These are phyloP conservation scores for Glaucomys volans DNA, from an alignment of 2,113 vertebrate genomes.

Conservation along the genomic window DNA sequence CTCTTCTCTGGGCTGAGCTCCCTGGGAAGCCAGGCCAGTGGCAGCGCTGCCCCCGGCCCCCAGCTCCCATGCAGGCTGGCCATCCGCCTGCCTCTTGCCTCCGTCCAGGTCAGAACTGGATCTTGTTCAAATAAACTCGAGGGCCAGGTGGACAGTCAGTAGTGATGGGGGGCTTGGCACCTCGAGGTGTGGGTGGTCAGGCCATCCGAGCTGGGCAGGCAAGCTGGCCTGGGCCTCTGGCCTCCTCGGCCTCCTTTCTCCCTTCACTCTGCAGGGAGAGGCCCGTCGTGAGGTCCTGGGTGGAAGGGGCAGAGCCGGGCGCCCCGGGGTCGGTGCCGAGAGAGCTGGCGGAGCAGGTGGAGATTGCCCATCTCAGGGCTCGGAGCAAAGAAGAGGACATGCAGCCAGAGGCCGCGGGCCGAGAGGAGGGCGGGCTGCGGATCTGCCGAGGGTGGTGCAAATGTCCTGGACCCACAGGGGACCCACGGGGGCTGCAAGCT, in stretches of 20 bases:
- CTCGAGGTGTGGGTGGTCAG: background rate
- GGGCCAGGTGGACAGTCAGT: background rate
- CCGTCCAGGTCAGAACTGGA: background rate
- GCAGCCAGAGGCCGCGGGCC: no score
- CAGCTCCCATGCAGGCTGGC: background rate
- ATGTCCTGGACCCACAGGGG: no score
- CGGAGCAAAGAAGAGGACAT: no score
- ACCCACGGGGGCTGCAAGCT: no score
- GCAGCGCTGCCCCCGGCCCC: background rate
- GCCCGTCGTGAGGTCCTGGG: fast-evolving
- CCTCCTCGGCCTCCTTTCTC: background rate
- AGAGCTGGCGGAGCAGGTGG: no score
- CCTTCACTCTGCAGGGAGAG: no score
- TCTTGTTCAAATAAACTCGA: background rate
- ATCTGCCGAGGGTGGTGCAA: no score
- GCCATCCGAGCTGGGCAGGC: background rate
- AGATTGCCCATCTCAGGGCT: no score
- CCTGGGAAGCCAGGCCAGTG: background rate
- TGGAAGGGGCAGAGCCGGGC: no score
- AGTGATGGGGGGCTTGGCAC: background rate
- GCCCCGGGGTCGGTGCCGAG: no score
- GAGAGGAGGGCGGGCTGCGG: no score
- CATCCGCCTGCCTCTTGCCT: background rate
- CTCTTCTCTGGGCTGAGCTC: background rate
- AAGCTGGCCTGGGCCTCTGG: background rate